Percentiles rank a stretch among this genome's conserved stretches.
Evolutionary conservation across 2,797 vertebrate species (phyloP).

Genomic region (Dipus sagitta): DNA sequence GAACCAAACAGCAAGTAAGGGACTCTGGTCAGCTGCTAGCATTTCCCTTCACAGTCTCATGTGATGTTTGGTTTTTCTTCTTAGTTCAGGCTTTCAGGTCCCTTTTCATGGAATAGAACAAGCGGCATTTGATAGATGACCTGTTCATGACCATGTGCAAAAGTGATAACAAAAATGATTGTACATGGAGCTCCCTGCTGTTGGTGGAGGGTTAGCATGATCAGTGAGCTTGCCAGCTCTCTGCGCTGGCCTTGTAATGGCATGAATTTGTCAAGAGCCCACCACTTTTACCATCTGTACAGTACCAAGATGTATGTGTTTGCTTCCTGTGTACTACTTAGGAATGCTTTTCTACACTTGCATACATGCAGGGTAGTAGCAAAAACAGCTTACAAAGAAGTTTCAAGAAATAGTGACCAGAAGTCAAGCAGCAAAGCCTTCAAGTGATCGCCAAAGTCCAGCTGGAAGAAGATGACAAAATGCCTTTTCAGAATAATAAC

Average conservation of each 20-base stretch:
- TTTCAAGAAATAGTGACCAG: accelerated
- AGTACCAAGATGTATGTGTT: not conserved
- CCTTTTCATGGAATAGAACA: not conserved
- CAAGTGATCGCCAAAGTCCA: not conserved
- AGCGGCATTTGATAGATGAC: not conserved
- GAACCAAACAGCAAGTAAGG: conserved; percentile 45
- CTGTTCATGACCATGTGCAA: not conserved
- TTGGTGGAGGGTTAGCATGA: not conserved
- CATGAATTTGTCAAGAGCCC: not conserved
- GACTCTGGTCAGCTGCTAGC: not conserved
- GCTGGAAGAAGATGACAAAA: not conserved
- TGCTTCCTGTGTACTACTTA: not conserved
- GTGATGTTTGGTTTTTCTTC: not conserved
- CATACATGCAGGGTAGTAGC: not conserved
- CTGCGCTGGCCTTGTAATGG: not conserved
- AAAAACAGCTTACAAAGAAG: not conserved
- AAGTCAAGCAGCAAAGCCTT: not conserved
- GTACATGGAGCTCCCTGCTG: not conserved
- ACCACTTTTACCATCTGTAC: not conserved
- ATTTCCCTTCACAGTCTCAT: conserved; percentile 14
- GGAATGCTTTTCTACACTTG: not conserved
- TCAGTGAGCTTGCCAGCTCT: not conserved
- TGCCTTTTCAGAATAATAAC: not conserved
- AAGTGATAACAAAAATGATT: not conserved
- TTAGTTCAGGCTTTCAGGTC: not conserved